A percentile compares a stretch with the other conserved stretches of the same genome.
phyloP scores from a whole-genome alignment of 2,797 vertebrate species.

The Neosilurus hyrtlii region DNA sequence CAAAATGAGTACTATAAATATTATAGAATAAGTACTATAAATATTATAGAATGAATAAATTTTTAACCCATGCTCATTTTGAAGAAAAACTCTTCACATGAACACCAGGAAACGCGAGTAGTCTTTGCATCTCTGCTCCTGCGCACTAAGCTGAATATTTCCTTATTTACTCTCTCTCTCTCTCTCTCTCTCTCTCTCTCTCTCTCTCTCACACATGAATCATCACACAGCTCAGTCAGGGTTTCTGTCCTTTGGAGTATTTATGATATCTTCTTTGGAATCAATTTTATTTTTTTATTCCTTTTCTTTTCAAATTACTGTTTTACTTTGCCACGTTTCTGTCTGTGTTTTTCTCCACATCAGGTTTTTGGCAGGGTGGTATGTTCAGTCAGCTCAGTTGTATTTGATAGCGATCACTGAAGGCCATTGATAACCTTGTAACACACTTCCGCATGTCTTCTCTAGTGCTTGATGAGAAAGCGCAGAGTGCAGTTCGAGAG shows the following conservation, averaged over 20 bases:
- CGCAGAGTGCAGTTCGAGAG: constrained; percentile 61
- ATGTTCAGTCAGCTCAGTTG: constrained; percentile 40
- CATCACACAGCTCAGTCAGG: constrained; percentile 62
- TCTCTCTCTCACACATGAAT: background rate
- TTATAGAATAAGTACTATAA: too few relatives aligned
- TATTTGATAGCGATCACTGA: constrained; percentile 51
- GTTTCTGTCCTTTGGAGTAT: constrained; percentile 54
- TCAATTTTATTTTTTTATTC: constrained; percentile 25
- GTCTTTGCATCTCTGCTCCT: background rate
- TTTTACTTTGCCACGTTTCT: constrained; percentile 22
- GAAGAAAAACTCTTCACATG: background rate
- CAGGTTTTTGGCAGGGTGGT: background rate
- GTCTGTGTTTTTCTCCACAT: background rate
- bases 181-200: background rate
- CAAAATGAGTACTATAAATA: too few relatives aligned
- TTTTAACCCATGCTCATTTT: background rate
- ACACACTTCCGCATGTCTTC: constrained; percentile 57
- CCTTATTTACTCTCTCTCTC: background rate
- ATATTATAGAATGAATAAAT: too few relatives aligned
- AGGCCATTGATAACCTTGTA: constrained; percentile 64
- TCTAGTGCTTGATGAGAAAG: constrained; percentile 61
- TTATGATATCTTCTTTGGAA: constrained; percentile 37
- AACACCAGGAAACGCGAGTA: background rate
- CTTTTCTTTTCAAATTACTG: constrained; percentile 1
- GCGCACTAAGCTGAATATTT: background rate